These are phyloP conservation scores for Scaptodrosophila latifasciaeformis DNA, from an alignment of 2,888 invertebrate genomes.

Conservation along the genomic window DNA sequence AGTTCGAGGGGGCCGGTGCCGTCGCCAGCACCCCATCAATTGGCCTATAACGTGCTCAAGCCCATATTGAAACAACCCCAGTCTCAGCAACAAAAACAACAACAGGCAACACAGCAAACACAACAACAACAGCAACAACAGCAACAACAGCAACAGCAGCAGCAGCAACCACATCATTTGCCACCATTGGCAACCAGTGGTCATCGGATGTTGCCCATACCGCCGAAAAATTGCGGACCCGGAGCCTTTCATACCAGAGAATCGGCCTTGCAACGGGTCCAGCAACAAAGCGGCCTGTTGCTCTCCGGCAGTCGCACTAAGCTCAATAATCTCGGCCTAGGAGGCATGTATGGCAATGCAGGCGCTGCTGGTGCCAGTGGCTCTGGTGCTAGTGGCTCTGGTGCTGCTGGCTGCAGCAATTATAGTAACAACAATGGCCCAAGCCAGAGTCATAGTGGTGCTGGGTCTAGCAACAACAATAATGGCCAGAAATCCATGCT, in stretches of 20 bases:
- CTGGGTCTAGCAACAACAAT: conserved; percentile 1
- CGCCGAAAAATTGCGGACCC: conserved; percentile 52
- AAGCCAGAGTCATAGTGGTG: conserved; percentile 18
- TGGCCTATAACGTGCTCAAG: conserved; percentile 52
- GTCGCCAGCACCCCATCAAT: conserved; percentile 57
- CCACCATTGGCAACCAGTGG: conserved; percentile 42
- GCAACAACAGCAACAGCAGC: conserved; percentile 34
- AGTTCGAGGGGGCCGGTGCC: conserved; percentile 25
- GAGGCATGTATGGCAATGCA: neutral
- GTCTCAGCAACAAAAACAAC: conserved; percentile 28
- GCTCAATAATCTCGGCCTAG: conserved; percentile 35
- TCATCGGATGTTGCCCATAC: conserved; percentile 60
- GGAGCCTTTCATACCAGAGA: conserved; percentile 63
- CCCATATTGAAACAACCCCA: conserved; percentile 66
- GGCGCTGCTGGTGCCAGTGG: neutral
- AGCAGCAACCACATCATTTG: conserved; percentile 25
- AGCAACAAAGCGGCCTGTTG: conserved; percentile 63
- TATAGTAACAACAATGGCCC: conserved; percentile 5
- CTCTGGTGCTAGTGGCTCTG: neutral
- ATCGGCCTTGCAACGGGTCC: conserved; percentile 60
- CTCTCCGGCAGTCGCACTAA: conserved; percentile 35
- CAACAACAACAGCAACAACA: conserved; percentile 31
- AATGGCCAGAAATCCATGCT: too few species aligned
- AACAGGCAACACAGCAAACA: conserved; percentile 17
- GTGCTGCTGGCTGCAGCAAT: conserved; percentile 9